These are phyloP conservation scores for Ecdyonurus torrentis DNA, from an alignment of 2,888 invertebrate genomes.

Conservation along the genomic window DNA sequence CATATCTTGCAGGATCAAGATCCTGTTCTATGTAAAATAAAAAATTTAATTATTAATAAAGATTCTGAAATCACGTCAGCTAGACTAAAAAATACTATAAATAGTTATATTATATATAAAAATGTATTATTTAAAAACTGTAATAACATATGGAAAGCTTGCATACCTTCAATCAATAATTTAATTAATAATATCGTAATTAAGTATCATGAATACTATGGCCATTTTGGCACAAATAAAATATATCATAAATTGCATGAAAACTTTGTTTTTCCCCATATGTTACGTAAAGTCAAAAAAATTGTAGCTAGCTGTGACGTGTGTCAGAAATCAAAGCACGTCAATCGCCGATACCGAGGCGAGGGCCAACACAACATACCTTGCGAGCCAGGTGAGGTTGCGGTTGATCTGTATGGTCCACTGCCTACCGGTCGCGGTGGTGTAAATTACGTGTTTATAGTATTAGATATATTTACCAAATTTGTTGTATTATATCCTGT, in stretches of 20 bases:
- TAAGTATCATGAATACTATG: neutral
- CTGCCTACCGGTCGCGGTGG: neutral
- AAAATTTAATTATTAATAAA: neutral
- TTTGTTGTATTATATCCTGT: neutral
- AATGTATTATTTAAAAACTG: neutral
- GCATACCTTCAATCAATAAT: neutral
- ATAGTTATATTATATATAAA: neutral
- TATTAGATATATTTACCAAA: neutral
- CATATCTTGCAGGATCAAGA: neutral
- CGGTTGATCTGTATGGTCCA: neutral
- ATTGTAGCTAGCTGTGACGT: neutral
- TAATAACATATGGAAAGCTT: neutral
- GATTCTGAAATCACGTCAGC: neutral
- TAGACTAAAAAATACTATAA: neutral
- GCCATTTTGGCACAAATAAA: neutral
- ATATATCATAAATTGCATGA: neutral
- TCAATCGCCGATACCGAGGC: neutral
- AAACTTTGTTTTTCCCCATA: neutral
- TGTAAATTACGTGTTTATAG: neutral
- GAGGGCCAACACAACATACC: neutral
- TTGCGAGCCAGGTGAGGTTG: neutral
- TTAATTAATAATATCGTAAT: neutral
- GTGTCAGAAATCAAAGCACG: neutral
- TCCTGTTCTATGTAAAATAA: neutral
- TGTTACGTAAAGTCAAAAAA: neutral